Conservation (phyloP, 2,888 invertebrate species). For the Hypselothyrea guttata region DNA sequence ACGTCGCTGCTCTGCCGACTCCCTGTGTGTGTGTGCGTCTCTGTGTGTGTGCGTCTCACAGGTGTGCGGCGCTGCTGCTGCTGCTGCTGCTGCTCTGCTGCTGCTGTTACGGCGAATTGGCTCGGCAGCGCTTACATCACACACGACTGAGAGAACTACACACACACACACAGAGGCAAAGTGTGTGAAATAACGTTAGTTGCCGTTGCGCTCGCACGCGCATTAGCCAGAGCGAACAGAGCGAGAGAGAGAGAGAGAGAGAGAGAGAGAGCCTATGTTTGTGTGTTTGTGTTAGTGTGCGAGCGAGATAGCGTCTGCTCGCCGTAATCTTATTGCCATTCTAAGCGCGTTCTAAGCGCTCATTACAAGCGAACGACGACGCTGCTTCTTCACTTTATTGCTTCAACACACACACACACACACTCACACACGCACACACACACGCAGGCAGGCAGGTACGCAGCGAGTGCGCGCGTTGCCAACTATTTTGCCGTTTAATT, state of each 20-base stretch:
- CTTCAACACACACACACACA: slow-evolving; percentile 26
- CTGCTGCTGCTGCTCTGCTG: slow-evolving; percentile 24
- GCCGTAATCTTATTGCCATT: slow-evolving; percentile 74
- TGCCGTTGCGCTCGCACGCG: slow-evolving; percentile 62
- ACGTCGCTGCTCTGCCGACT: slow-evolving; percentile 54
- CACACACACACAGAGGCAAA: slow-evolving; percentile 17
- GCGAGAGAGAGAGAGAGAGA: not conserved
- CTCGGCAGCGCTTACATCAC: slow-evolving; percentile 67
- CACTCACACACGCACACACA: slow-evolving; percentile 1
- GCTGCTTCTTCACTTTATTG: slow-evolving; percentile 48
- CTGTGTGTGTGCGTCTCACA: slow-evolving; percentile 43
- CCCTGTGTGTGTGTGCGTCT: slow-evolving; percentile 2
- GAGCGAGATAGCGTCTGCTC: slow-evolving; percentile 18
- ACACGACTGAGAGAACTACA: slow-evolving; percentile 25
- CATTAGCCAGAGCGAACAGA: slow-evolving; percentile 28
- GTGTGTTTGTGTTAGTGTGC: not conserved
- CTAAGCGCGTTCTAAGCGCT: slow-evolving; percentile 75
- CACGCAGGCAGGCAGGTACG: not conserved
- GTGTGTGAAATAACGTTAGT: slow-evolving; percentile 76
- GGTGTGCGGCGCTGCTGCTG: slow-evolving; percentile 48
- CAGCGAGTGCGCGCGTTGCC: slow-evolving; percentile 62
- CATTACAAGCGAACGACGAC: slow-evolving; percentile 48
- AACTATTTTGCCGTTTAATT: slow-evolving; percentile 77
- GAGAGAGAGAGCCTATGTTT: slow-evolving; percentile 5
- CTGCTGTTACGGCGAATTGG: slow-evolving; percentile 51